phyloP scores from a whole-genome alignment of 2,797 vertebrate species.

The Anguilla anguilla region DNA sequence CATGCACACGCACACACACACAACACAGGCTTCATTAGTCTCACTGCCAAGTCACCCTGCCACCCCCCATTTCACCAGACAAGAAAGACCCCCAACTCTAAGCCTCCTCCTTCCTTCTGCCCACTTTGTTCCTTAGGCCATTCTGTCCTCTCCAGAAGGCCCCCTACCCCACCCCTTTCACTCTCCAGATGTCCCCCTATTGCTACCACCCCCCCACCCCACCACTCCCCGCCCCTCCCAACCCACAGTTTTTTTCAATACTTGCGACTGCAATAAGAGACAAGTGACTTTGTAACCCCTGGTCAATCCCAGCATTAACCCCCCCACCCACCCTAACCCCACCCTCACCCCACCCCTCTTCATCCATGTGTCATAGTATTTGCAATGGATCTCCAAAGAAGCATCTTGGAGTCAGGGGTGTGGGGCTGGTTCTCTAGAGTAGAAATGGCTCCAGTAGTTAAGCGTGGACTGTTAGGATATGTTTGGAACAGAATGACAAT shows the following conservation, averaged over 20 bases:
- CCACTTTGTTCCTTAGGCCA: slow-evolving; percentile 67
- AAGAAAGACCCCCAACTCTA: slow-evolving; percentile 77
- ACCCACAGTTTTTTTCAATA: slow-evolving; percentile 22
- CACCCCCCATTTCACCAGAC: slow-evolving; percentile 64
- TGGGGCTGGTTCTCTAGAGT: background rate
- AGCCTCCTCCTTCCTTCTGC: slow-evolving; percentile 79
- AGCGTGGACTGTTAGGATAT: background rate
- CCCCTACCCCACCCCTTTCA: slow-evolving; percentile 70
- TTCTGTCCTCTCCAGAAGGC: slow-evolving; percentile 72
- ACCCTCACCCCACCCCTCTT: slow-evolving; percentile 36
- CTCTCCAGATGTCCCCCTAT: slow-evolving; percentile 75
- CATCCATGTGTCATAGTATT: slow-evolving; percentile 26
- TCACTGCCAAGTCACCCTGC: slow-evolving; percentile 67
- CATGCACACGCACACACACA: slow-evolving; percentile 77
- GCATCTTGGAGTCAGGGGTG: slow-evolving; percentile 24
- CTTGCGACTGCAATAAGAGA: slow-evolving; percentile 43
- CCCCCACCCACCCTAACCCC: slow-evolving; percentile 10
- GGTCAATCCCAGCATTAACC: slow-evolving; percentile 25
- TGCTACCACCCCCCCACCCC: slow-evolving; percentile 47
- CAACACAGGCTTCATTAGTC: slow-evolving; percentile 80
- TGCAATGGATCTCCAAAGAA: slow-evolving; percentile 23
- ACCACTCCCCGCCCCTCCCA: too few species aligned
- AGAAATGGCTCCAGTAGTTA: slow-evolving; percentile 10
- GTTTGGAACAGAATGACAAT: background rate
- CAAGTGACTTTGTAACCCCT: slow-evolving; percentile 66